Evolutionary conservation across 2,113 vertebrate genomes (phyloP).

Genomic region (Nannobrachium achirus): DNA sequence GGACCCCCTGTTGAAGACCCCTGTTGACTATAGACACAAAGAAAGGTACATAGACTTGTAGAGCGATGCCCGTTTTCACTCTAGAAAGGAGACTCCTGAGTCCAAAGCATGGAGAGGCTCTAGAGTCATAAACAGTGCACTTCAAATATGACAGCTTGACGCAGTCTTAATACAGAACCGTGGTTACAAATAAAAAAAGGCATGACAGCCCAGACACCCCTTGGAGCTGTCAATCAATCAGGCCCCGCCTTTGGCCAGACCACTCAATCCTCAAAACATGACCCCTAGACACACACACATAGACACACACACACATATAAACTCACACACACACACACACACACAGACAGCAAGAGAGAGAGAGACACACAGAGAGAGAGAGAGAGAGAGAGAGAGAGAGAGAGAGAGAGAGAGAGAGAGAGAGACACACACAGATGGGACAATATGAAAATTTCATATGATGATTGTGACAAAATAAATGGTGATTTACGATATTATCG

Average conservation of each 20-base stretch:
- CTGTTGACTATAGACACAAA: slow-evolving; percentile 68
- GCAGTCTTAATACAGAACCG: slow-evolving; percentile 49
- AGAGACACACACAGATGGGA: too few species aligned
- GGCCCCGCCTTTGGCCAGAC: slow-evolving; percentile 6
- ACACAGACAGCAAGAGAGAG: too few species aligned
- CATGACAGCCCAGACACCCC: slow-evolving; percentile 26
- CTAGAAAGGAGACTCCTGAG: slow-evolving; percentile 53
- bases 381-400: too few species aligned
- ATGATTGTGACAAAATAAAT: too few species aligned
- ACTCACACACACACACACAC: too few species aligned
- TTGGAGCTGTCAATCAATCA: slow-evolving; percentile 52
- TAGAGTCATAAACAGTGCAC: slow-evolving; percentile 54
- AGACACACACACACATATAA: too few species aligned
- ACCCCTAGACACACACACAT: too few species aligned
- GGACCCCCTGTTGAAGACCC: too few species aligned
- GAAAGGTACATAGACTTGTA: slow-evolving; percentile 61
- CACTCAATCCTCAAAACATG: slow-evolving; percentile 22
- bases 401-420: too few species aligned
- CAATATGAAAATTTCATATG: too few species aligned
- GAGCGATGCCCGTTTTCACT: slow-evolving; percentile 56
- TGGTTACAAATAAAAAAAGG: slow-evolving; percentile 42
- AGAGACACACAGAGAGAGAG: too few species aligned
- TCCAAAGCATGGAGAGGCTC: slow-evolving; percentile 53
- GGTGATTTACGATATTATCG: too few species aligned
- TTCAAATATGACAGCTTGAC: slow-evolving; percentile 53